These are phyloP conservation scores for Spea bombifrons DNA, from an alignment of 2,113 vertebrate species.

Conservation along the genomic window DNA sequence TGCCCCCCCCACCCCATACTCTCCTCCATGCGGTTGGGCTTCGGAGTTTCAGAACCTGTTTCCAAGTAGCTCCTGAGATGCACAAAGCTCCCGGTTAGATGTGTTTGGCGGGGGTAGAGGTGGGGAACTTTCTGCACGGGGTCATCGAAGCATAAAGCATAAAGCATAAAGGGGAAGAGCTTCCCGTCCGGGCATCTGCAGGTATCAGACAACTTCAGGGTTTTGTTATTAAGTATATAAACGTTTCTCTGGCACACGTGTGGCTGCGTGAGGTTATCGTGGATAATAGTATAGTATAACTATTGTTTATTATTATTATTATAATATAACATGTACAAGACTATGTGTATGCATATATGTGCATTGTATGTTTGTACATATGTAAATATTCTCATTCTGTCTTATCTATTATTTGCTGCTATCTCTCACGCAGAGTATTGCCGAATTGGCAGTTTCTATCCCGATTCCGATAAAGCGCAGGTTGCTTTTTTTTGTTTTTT, in stretches of 20 bases:
- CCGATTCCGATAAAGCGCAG: background rate
- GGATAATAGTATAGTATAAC: background rate
- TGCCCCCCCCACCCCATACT: background rate
- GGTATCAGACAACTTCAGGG: background rate
- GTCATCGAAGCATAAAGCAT: slow-evolving; percentile 19
- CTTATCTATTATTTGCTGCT: background rate
- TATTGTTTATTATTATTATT: too few species aligned
- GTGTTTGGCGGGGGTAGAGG: background rate
- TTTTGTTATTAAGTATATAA: background rate
- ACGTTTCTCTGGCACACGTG: background rate
- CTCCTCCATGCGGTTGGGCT: slow-evolving; percentile 6
- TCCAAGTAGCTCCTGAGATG: slow-evolving; percentile 13
- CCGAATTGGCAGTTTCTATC: slow-evolving; percentile 12
- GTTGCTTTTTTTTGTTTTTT: background rate
- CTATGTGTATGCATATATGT: too few species aligned
- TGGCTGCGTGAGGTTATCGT: background rate
- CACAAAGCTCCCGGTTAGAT: background rate
- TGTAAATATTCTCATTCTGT: background rate
- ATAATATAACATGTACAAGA: too few species aligned
- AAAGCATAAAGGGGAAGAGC: slow-evolving; percentile 23
- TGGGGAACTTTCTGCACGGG: slow-evolving; percentile 4
- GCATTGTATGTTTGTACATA: too few species aligned
- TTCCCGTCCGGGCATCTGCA: slow-evolving; percentile 21
- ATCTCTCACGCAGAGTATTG: background rate
- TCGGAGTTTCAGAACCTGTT: slow-evolving; percentile 43